Evolutionary conservation across 1,140 invertebrate genomes (phyloP).

Genomic region (Cydia fagiglandana): DNA sequence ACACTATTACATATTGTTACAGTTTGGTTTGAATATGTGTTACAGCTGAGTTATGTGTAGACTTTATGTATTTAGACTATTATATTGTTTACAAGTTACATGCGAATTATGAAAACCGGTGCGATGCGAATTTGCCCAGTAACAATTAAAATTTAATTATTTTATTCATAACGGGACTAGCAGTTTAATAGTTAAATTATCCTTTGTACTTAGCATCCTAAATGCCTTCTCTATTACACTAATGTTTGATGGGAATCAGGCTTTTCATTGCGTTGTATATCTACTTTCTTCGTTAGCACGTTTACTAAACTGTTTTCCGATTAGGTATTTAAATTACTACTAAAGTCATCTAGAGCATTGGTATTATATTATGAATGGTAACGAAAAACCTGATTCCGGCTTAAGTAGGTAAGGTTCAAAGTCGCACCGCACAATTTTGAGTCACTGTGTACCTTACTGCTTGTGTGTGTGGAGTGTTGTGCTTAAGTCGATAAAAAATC

Average conservation of each 20-base stretch:
- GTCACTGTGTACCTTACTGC: constrained; percentile 74
- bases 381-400: constrained; percentile 65
- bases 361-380: constrained; percentile 13
- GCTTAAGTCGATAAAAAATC: constrained; percentile 75
- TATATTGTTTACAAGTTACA: constrained; percentile 74
- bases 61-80: constrained; percentile 64
- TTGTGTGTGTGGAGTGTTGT: constrained; percentile 69
- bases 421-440: constrained; percentile 70
- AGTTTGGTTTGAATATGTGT: constrained; percentile 78
- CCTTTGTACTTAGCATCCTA: constrained; percentile 77
- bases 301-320: constrained; percentile 19
- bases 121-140: constrained; percentile 69
- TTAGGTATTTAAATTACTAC: constrained; percentile 31
- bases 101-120: constrained; percentile 76
- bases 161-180: constrained; percentile 72
- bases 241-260: constrained; percentile 72
- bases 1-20: constrained; percentile 77
- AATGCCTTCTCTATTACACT: constrained; percentile 72
- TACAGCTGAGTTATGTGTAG: constrained; percentile 73
- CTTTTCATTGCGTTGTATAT: constrained; percentile 46
- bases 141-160: constrained; percentile 55
- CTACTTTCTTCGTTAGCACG: constrained; percentile 12
- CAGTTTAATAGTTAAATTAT: constrained; percentile 72
- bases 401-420: constrained; percentile 61
- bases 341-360: constrained; percentile 27